Percentiles rank a stretch among this genome's conserved stretches.
phyloP scores from a whole-genome alignment of 2,113 vertebrate species.

The Pseudolaguvia tuberculata region DNA sequence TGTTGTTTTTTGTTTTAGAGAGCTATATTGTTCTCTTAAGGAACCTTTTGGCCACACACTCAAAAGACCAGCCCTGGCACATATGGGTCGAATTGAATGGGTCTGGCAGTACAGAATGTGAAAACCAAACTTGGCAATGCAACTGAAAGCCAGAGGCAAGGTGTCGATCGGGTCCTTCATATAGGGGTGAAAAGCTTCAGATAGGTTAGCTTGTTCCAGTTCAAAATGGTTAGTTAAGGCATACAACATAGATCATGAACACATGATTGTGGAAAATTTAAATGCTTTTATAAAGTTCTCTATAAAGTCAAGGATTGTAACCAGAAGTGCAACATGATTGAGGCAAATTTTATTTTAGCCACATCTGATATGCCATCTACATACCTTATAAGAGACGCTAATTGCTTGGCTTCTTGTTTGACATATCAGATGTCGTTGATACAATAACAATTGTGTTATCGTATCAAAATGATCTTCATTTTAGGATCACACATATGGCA shows the following conservation, averaged over 20 bases:
- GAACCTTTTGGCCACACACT: not conserved
- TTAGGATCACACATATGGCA: too few species aligned
- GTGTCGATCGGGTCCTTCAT: not conserved
- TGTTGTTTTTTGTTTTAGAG: not conserved
- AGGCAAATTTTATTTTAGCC: too few species aligned
- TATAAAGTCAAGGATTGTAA: not conserved
- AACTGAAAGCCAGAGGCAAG: not conserved
- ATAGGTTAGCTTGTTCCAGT: not conserved
- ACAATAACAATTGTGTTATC: not conserved
- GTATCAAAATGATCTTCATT: too few species aligned
- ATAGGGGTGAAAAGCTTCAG: not conserved
- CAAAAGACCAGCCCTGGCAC: not conserved
- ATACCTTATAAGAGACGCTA: not conserved
- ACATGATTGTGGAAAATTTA: not conserved
- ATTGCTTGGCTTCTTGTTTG: not conserved
- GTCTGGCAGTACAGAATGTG: not conserved
- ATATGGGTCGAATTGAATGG: constrained; percentile 19
- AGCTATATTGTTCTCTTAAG: not conserved
- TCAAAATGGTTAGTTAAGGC: not conserved
- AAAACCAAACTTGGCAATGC: not conserved
- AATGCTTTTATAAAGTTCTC: not conserved
- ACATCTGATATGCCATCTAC: not conserved
- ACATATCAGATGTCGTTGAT: not conserved
- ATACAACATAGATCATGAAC: not conserved
- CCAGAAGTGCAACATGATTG: not conserved